phyloP scores from a whole-genome alignment of 2,113 vertebrate species.

The Isichthys henryi region DNA sequence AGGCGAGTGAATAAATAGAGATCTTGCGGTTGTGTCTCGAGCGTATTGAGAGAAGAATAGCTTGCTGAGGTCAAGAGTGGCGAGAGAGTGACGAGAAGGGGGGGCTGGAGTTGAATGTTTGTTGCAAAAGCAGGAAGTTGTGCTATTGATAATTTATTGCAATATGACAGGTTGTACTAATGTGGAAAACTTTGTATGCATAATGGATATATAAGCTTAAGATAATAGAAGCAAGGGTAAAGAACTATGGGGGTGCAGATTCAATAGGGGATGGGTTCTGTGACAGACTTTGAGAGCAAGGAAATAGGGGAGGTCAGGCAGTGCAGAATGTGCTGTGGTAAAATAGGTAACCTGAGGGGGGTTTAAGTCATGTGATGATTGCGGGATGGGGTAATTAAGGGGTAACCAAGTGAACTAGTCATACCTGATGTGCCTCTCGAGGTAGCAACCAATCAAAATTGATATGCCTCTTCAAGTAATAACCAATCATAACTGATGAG shows the following conservation, averaged over 20 bases:
- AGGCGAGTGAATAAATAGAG: background rate
- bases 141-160: background rate
- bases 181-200: background rate
- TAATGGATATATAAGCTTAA: too few species aligned
- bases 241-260: too few species aligned
- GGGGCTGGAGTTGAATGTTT: background rate
- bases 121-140: background rate
- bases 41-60: background rate
- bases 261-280: too few species aligned
- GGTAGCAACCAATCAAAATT: background rate
- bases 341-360: background rate
- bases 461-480: background rate
- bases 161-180: background rate
- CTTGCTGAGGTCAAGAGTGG: background rate
- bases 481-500: background rate
- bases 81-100: background rate
- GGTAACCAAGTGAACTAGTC: background rate
- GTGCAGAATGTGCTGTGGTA: background rate
- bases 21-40: background rate
- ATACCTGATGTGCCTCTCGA: background rate
- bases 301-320: background rate
- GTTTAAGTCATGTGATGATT: background rate
- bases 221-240: too few species aligned
- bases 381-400: background rate
- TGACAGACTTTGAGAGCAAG: too few species aligned